Percentiles rank a stretch among this genome's conserved stretches.
These are phyloP conservation scores for Paratrypauchen microcephalus DNA, from an alignment of 2,797 vertebrate genomes.

Conservation along the genomic window DNA sequence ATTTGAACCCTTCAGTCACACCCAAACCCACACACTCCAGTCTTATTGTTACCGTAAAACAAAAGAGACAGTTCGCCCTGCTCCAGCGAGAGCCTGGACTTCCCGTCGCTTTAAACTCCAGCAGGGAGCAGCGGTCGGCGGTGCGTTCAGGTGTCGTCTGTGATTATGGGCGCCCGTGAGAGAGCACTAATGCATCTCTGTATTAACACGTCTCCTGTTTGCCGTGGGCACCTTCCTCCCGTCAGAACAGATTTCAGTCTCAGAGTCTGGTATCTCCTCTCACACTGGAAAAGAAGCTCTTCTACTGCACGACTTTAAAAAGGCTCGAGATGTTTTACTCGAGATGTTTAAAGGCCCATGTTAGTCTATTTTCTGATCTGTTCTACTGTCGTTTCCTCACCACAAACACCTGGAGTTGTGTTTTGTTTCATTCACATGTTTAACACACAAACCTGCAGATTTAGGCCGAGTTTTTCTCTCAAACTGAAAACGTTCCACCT, in stretches of 20 bases:
- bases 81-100: background rate
- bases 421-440: no score
- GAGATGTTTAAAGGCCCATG: no score
- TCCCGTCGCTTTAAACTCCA: background rate
- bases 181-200: conserved; percentile 78
- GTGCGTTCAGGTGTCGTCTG: conserved; percentile 59
- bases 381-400: no score
- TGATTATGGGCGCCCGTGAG: conserved; percentile 66
- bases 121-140: background rate
- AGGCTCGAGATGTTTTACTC: background rate
- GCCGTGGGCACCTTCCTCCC: conserved; percentile 74
- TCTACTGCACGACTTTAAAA: background rate
- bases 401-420: no score
- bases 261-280: conserved; percentile 39
- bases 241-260: conserved; percentile 76
- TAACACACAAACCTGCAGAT: no score
- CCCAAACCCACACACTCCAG: background rate
- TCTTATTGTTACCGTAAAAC: background rate
- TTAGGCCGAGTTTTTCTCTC: no score
- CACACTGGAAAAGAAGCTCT: background rate
- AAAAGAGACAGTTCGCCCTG: background rate
- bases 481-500: no score
- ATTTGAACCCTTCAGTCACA: no score
- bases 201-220: conserved; percentile 79
- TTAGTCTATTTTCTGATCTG: no score